Evolutionary conservation across 2,797 vertebrate species (phyloP).

Genomic region (Sebastes hubbsi): DNA sequence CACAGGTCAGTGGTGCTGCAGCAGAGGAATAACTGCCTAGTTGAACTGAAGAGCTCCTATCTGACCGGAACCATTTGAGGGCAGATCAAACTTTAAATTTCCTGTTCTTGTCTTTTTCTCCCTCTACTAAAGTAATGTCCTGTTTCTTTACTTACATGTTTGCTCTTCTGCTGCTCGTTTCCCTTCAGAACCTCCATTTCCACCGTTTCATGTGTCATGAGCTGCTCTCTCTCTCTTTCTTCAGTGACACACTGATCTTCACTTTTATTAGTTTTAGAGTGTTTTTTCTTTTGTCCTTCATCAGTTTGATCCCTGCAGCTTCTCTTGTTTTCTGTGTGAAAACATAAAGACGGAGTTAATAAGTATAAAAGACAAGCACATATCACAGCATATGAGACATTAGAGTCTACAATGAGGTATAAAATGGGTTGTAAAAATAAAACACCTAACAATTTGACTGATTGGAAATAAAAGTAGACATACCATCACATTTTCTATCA

Average conservation of each 20-base stretch:
- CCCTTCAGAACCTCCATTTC: neutral
- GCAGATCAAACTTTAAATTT: no score
- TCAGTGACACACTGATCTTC: neutral
- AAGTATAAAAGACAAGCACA: neutral
- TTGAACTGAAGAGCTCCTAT: no score
- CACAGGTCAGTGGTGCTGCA: no score
- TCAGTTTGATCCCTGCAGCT: fast-evolving
- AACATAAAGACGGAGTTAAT: neutral
- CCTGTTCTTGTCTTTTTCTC: no score
- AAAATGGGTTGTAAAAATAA: neutral
- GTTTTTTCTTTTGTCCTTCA: neutral
- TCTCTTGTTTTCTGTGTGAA: neutral
- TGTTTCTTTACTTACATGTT: neutral
- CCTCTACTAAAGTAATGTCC: no score
- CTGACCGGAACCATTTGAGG: no score
- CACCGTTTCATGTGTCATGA: neutral
- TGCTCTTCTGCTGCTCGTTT: fast-evolving
- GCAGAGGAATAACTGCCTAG: no score
- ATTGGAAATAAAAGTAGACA: neutral
- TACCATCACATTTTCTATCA: fast-evolving
- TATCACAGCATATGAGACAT: neutral
- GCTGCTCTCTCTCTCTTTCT: neutral
- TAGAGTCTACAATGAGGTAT: neutral
- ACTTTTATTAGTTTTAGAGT: neutral
- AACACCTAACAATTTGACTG: neutral